Percentiles rank a stretch among this genome's conserved stretches.
Conservation (phyloP, 2,888 invertebrate species). For the Acleris sparsana region DNA sequence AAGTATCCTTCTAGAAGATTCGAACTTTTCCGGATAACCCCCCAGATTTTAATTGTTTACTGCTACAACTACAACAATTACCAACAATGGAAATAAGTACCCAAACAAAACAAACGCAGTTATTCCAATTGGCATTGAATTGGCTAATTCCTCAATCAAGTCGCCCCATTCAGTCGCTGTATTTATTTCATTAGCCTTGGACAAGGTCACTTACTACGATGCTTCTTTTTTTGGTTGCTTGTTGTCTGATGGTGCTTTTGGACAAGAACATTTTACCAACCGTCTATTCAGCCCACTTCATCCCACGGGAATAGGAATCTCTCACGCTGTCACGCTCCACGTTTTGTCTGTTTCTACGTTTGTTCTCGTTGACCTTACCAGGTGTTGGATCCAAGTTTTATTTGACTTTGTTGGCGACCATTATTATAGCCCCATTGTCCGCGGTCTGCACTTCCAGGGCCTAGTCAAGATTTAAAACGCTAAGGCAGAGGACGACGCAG, state of each 20-base stretch:
- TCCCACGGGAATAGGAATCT: background rate
- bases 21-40: too few relatives aligned
- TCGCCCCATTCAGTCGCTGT: slow-evolving; percentile 53
- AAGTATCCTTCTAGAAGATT: too few relatives aligned
- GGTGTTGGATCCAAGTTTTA: too few relatives aligned
- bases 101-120: slow-evolving; percentile 49
- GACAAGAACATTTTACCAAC: background rate
- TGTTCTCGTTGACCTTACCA: too few relatives aligned
- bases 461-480: too few relatives aligned
- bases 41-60: background rate
- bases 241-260: background rate
- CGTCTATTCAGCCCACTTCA: background rate
- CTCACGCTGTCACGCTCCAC: too few relatives aligned
- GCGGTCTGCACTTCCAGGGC: too few relatives aligned
- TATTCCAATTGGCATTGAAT: slow-evolving; percentile 78
- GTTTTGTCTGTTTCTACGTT: too few relatives aligned
- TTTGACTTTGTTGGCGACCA: too few relatives aligned
- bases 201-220: slow-evolving; percentile 18
- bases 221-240: slow-evolving; percentile 2
- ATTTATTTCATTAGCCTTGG: slow-evolving; percentile 56
- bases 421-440: too few relatives aligned
- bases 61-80: background rate
- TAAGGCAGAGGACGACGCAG: too few relatives aligned
- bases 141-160: slow-evolving; percentile 74
- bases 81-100: background rate